A percentile compares a stretch with the other conserved stretches of the same genome.
Evolutionary conservation across 2,888 invertebrate genomes (phyloP).

Genomic region (Pegoplata infirma): DNA sequence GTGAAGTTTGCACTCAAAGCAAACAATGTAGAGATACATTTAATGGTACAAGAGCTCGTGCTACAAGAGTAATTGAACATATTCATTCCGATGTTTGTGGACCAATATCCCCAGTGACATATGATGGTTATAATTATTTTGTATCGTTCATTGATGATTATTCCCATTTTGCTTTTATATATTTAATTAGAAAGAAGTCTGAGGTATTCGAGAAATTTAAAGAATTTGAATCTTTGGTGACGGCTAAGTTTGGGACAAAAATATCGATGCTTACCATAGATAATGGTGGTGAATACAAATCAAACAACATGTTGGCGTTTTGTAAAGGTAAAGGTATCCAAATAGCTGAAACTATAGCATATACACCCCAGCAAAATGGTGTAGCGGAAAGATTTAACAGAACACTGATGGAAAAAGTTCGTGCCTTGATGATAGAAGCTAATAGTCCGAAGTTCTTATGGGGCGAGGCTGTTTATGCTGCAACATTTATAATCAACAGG

Average conservation of each 20-base stretch:
- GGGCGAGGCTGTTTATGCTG: constrained; percentile 33
- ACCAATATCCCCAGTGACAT: background rate
- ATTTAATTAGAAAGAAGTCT: too few species aligned
- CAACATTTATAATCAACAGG: too few species aligned
- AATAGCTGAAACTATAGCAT: constrained; percentile 44
- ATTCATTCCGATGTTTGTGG: constrained; percentile 9
- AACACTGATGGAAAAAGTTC: constrained; percentile 19
- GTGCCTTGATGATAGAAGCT: constrained; percentile 44
- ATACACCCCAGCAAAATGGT: constrained; percentile 53
- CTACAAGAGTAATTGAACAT: too few species aligned
- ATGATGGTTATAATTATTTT: background rate
- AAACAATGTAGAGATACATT: background rate
- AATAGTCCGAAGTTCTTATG: constrained; percentile 32
- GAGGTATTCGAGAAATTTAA: too few species aligned
- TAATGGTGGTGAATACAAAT: constrained; percentile 66
- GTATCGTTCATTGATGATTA: too few species aligned
- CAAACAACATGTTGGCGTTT: constrained; percentile 54
- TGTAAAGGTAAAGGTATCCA: constrained; percentile 66
- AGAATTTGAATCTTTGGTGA: too few species aligned
- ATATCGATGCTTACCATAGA: constrained; percentile 26
- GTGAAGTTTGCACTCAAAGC: constrained; percentile 11
- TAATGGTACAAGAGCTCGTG: background rate
- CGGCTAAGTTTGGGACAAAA: too few species aligned
- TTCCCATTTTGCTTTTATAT: too few species aligned
- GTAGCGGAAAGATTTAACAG: constrained; percentile 23